Evolutionary conservation across 2,888 invertebrate species (phyloP).

Genomic region (Muschampia plurimacula): DNA sequence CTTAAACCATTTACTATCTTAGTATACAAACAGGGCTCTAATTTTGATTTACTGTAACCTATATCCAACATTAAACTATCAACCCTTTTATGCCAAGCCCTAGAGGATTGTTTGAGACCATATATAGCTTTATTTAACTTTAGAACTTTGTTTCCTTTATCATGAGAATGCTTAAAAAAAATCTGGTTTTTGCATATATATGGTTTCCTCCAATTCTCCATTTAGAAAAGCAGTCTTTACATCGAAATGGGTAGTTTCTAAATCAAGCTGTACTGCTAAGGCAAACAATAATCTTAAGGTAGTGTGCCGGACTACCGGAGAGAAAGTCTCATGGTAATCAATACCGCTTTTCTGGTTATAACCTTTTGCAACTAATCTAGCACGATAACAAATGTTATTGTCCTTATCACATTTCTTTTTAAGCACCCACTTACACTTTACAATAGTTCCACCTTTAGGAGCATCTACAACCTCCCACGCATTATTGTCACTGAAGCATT

Average conservation of each 20-base stretch:
- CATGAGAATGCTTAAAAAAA: background rate
- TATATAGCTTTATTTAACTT: slow-evolving; percentile 3
- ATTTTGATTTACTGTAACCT: background rate
- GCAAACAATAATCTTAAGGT: background rate
- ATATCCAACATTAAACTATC: background rate
- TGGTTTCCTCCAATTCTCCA: background rate
- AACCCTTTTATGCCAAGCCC: slow-evolving; percentile 1
- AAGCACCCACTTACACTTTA: slow-evolving; percentile 2
- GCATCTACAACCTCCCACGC: background rate
- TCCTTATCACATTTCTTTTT: background rate
- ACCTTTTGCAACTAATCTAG: background rate
- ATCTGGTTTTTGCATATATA: slow-evolving; percentile 6
- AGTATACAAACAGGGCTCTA: slow-evolving; percentile 4
- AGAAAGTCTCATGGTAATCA: background rate
- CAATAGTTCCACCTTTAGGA: background rate
- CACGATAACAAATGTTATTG: background rate
- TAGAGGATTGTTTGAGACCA: slow-evolving; percentile 1
- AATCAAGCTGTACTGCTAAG: background rate
- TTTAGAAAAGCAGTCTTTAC: background rate
- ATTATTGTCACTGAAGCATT: background rate
- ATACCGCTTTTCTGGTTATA: background rate
- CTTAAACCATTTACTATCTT: background rate
- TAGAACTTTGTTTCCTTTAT: background rate
- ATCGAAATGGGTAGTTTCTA: slow-evolving; percentile 1
- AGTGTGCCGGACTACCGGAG: background rate